Evolutionary conservation across 92 coral and sea anemone species (phyloP), one percentile per base, ranked within the genome.

Genomic region (Ricordea florida): DNA sequence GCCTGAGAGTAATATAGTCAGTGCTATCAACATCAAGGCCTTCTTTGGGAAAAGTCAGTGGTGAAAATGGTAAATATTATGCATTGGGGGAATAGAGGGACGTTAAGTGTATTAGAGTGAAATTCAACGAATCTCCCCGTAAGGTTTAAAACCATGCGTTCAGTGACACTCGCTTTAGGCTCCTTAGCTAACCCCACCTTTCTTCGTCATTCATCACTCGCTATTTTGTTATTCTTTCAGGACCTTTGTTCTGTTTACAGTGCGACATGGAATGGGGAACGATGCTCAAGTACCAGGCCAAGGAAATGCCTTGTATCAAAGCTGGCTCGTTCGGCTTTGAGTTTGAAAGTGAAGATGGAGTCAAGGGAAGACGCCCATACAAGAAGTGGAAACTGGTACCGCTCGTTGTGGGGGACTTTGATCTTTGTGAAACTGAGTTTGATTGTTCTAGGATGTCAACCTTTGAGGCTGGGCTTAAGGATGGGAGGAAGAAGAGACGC

Each of bases 231-330:
- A 40, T 23, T 33, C 36, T 14, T 17, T 21, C 25, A 69, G 76
- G 76, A 9, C 77, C 87, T 68, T 71, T 89, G 6, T 70, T 56
- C 41, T 89, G 93, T 45, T 37, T 17, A 10, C 29, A 27, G 4
- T 89, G 93, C 50, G 79, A 44, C 27, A 74, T 55, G 2, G 93
- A 85, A 9, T 89, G 93, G 93, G 93, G 93, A 13, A 83, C 81
- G 14, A 71, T 78, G 34, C 84, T 89, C 29, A 89, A 62, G 50
- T 72, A 78, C 30, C 68, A 89, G 11, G 66, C 70, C 27, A 33
- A 23, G 9, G 76, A 73, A 3, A 67, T 69, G 80, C 89, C 89
- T 25, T 89, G 93, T n/a, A 57, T 89, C 20, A 89, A 89, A 72
- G 82, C 88, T 3, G 67, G 76, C 40, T 47, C 69, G 42, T 89